Conservation (phyloP, 2,797 vertebrate species). For the Lophius americanus region DNA sequence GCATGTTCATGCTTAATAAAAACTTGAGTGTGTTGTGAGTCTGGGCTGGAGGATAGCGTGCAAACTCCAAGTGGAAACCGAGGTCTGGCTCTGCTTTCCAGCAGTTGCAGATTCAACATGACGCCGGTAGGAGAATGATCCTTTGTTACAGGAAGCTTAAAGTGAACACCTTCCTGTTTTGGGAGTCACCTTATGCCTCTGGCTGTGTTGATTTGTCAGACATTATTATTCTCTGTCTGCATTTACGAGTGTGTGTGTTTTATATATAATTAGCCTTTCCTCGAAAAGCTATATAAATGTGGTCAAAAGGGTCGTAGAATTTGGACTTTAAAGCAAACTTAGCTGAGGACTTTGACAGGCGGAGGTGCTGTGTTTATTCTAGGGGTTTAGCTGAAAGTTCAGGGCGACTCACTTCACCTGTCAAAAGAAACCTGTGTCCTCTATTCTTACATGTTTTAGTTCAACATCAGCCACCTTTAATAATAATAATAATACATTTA, state of each 20-base stretch:
- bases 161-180: conserved; percentile 66
- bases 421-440: conserved; percentile 56
- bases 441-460: conserved; percentile 17
- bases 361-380: conserved; percentile 61
- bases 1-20: conserved; percentile 65
- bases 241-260: conserved; percentile 32
- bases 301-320: conserved; percentile 21
- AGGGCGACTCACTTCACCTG: conserved; percentile 66
- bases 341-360: conserved; percentile 72
- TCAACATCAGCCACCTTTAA: conserved; percentile 43
- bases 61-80: conserved; percentile 59
- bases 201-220: conserved; percentile 59
- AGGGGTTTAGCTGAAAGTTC: conserved; percentile 59
- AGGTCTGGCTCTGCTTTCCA: conserved; percentile 68
- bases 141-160: conserved; percentile 67
- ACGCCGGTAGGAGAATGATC: conserved; percentile 58
- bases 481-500: too few species aligned
- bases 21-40: conserved; percentile 46
- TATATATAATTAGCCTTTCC: conserved; percentile 67
- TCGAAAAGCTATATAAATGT: conserved; percentile 45
- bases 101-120: conserved; percentile 46
- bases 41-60: conserved; percentile 37
- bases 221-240: conserved; percentile 48
- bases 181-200: conserved; percentile 52
- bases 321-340: conserved; percentile 51